Conservation (phyloP, 1,140 invertebrate species). For the Saxidomus purpurata region DNA sequence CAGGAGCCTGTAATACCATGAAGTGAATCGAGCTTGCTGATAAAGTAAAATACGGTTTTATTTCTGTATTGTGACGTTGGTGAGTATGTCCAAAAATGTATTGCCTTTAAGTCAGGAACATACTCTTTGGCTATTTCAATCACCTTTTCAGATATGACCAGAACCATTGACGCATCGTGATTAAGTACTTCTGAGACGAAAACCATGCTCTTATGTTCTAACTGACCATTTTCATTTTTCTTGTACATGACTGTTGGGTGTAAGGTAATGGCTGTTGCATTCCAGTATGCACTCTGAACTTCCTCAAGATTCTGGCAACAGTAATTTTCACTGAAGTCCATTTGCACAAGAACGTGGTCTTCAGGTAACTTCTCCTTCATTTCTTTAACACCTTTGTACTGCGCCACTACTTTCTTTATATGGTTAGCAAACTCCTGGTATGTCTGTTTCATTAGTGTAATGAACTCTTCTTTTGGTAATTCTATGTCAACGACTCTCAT, state of each 20-base stretch:
- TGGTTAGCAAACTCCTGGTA: slow-evolving; percentile 45
- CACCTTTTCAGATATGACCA: neutral
- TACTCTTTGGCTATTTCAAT: neutral
- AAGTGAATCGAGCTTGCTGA: neutral
- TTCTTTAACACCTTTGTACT: slow-evolving; percentile 44
- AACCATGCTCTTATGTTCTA: slow-evolving; percentile 50
- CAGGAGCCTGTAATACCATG: slow-evolving; percentile 3
- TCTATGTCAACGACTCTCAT: slow-evolving; percentile 28
- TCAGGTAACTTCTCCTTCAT: slow-evolving; percentile 54
- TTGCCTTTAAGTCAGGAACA: neutral
- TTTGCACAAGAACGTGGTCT: neutral
- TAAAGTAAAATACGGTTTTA: slow-evolving; percentile 34
- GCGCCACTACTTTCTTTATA: slow-evolving; percentile 11
- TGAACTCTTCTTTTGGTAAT: too few relatives aligned
- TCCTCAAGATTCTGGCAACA: slow-evolving; percentile 28
- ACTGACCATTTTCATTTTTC: neutral
- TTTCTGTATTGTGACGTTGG: slow-evolving; percentile 60
- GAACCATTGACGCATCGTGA: slow-evolving; percentile 12
- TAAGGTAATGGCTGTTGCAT: neutral
- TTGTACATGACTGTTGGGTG: slow-evolving; percentile 21
- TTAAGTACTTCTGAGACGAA: slow-evolving; percentile 8
- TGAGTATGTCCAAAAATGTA: slow-evolving; percentile 68
- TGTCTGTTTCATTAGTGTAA: neutral
- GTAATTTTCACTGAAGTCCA: slow-evolving; percentile 59
- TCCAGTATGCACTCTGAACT: slow-evolving; percentile 49